These are phyloP conservation scores for Sus cebifrons DNA, from an alignment of 2,797 vertebrate species.

Conservation along the genomic window DNA sequence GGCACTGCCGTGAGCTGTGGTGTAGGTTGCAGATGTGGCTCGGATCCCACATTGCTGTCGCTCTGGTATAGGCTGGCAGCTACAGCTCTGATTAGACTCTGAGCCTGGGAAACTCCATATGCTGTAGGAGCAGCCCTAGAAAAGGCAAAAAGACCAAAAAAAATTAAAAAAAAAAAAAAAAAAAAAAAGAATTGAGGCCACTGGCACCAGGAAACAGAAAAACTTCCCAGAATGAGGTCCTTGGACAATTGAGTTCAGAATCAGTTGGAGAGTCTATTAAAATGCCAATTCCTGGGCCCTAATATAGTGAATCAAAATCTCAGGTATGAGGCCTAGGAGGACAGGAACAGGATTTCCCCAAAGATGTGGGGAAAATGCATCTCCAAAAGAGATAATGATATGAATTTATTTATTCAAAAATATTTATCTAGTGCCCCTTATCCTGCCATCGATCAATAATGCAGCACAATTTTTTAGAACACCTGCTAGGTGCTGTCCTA, in stretches of 20 bases:
- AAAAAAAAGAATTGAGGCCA: neutral
- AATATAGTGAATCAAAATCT: neutral
- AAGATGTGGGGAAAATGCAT: neutral
- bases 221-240: neutral
- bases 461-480: slow-evolving; percentile 27
- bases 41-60: no score
- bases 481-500: neutral
- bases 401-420: slow-evolving; percentile 63
- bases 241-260: neutral
- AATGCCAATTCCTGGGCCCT: neutral
- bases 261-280: slow-evolving; percentile 29
- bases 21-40: no score
- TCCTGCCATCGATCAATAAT: slow-evolving; percentile 49
- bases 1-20: no score
- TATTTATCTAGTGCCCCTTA: neutral
- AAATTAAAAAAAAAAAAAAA: no score
- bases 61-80: no score
- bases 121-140: no score
- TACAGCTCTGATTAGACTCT: no score
- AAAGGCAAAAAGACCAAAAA: no score
- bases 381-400: neutral
- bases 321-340: neutral
- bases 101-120: no score
- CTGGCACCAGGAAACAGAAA: slow-evolving; percentile 53
- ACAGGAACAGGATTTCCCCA: neutral